These are phyloP conservation scores for Nyctereutes procyonoides DNA, from an alignment of 2,113 vertebrate genomes.

Conservation along the genomic window DNA sequence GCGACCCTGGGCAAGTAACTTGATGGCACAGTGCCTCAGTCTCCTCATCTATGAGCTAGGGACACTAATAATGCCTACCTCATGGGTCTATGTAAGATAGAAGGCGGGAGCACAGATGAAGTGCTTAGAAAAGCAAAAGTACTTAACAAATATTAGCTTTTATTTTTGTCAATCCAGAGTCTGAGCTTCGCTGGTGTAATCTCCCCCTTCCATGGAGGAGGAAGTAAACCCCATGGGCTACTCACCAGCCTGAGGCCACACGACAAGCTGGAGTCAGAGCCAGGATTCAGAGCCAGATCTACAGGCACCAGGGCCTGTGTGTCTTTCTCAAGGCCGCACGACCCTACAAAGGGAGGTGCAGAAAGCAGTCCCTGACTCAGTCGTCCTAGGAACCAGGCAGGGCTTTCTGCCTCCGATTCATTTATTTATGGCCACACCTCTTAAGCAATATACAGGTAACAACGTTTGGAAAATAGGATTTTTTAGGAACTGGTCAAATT, in stretches of 20 bases:
- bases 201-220: background rate
- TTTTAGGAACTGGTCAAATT: background rate
- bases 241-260: background rate
- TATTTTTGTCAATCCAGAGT: background rate
- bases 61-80: background rate
- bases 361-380: rapidly evolving
- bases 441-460: too few species aligned
- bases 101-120: background rate
- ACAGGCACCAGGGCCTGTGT: background rate
- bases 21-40: rapidly evolving
- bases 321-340: background rate
- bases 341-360: too few species aligned
- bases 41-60: background rate
- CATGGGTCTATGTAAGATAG: background rate
- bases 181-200: background rate
- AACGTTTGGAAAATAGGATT: background rate
- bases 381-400: background rate
- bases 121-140: background rate
- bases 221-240: rapidly evolving
- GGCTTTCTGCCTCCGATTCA: background rate
- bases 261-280: too few species aligned
- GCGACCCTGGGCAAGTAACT: background rate
- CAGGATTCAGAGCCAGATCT: background rate
- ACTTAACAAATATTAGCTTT: background rate
- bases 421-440: background rate